These are phyloP conservation scores for Aspidoscelis tigris DNA, from an alignment of 2,113 vertebrate species.

Conservation along the genomic window DNA sequence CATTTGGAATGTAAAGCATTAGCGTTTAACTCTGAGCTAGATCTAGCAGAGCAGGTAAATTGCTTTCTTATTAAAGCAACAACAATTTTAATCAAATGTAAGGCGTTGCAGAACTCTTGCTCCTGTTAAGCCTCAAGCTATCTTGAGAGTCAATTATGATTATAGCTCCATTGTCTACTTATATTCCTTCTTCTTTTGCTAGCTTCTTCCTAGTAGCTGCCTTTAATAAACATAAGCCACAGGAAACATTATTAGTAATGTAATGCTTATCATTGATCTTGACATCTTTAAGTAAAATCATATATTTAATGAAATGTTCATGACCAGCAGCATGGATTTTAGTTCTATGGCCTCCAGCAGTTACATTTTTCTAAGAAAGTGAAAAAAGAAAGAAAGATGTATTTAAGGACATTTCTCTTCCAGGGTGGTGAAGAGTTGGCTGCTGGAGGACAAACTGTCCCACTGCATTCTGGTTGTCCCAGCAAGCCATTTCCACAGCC, in stretches of 20 bases:
- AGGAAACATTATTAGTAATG: slow-evolving; percentile 47
- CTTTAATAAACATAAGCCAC: slow-evolving; percentile 60
- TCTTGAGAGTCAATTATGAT: slow-evolving; percentile 38
- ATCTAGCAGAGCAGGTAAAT: slow-evolving; percentile 50
- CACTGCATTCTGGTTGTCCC: too few relatives aligned
- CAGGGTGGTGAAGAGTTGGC: too few relatives aligned
- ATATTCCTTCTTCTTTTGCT: slow-evolving; percentile 23
- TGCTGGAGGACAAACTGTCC: too few relatives aligned
- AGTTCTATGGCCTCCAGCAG: not conserved
- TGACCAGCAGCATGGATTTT: not conserved
- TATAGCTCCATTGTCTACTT: slow-evolving; percentile 44
- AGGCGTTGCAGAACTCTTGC: slow-evolving; percentile 14
- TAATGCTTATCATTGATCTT: slow-evolving; percentile 47
- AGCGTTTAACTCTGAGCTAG: slow-evolving; percentile 34
- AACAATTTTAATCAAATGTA: slow-evolving; percentile 54
- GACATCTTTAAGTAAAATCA: slow-evolving; percentile 56
- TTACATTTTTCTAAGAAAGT: slow-evolving; percentile 31
- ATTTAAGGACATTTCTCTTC: not conserved
- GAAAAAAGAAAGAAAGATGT: not conserved
- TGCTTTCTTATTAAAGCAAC: slow-evolving; percentile 57
- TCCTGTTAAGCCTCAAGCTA: slow-evolving; percentile 39
- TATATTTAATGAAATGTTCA: slow-evolving; percentile 47
- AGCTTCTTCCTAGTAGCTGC: slow-evolving; percentile 49
- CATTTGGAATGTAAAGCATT: slow-evolving; percentile 23
- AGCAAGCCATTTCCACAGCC: too few relatives aligned